These are phyloP conservation scores for Anomalospiza imberbis DNA, from an alignment of 2,797 vertebrate species.

Conservation along the genomic window DNA sequence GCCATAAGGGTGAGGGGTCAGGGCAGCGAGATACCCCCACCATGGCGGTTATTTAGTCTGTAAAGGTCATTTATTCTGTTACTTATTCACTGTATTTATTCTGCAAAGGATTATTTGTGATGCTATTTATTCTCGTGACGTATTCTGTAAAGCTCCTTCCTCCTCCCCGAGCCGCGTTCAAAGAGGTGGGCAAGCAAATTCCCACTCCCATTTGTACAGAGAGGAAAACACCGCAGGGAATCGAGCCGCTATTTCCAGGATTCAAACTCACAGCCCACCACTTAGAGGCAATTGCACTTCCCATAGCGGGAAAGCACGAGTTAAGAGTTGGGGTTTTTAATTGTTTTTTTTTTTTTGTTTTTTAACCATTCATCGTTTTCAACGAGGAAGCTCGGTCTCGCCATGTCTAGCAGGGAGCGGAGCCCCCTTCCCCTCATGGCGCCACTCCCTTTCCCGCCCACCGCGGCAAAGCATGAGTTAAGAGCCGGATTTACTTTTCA, in stretches of 20 bases:
- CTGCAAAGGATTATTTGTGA: not conserved
- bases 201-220: not conserved
- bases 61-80: not conserved
- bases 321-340: not conserved
- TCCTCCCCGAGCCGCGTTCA: not conserved
- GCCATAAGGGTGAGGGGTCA: not conserved
- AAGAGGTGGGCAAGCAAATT: not conserved
- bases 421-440: not conserved
- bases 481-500: not conserved
- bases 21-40: fast-evolving
- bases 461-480: not conserved
- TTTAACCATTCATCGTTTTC: not conserved
- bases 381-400: not conserved
- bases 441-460: too few relatives aligned
- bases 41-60: not conserved
- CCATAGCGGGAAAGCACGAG: not conserved
- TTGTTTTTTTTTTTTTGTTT: too few relatives aligned
- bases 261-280: not conserved
- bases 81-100: not conserved
- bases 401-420: too few relatives aligned
- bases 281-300: not conserved
- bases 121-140: not conserved
- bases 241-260: not conserved
- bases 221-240: not conserved
- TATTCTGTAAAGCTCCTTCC: not conserved